Evolutionary conservation across 1,140 invertebrate species (phyloP).

Genomic region (Trinorchestia longiramus): DNA sequence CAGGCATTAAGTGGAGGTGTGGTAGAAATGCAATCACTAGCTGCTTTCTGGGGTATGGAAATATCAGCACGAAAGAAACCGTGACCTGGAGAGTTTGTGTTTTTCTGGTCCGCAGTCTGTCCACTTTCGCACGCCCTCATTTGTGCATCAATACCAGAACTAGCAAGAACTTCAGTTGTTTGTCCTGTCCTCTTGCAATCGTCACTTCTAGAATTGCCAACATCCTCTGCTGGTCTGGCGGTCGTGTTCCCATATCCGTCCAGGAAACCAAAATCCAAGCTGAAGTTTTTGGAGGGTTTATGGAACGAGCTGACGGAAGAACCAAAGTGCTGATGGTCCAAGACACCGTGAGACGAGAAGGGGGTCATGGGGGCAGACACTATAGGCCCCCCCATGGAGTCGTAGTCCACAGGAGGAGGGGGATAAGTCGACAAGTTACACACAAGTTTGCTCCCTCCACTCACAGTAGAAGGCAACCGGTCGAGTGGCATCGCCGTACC

Average conservation of each 20-base stretch:
- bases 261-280: constrained; percentile 11
- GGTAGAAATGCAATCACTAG: no score
- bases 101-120: neutral
- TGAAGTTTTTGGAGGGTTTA: constrained; percentile 16
- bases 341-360: neutral
- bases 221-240: neutral
- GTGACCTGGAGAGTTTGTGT: neutral
- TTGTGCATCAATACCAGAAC: neutral
- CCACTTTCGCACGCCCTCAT: neutral
- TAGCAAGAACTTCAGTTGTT: neutral
- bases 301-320: constrained; percentile 1
- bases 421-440: neutral
- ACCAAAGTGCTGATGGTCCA: neutral
- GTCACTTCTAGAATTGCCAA: neutral
- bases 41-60: neutral
- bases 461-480: neutral
- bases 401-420: neutral
- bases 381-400: neutral
- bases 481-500: neutral
- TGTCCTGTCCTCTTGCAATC: neutral
- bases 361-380: neutral
- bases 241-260: neutral
- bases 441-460: neutral
- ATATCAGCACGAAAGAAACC: neutral
- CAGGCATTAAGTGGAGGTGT: neutral